Conservation (phyloP, 2,888 invertebrate species). For the Catonia carolina region DNA sequence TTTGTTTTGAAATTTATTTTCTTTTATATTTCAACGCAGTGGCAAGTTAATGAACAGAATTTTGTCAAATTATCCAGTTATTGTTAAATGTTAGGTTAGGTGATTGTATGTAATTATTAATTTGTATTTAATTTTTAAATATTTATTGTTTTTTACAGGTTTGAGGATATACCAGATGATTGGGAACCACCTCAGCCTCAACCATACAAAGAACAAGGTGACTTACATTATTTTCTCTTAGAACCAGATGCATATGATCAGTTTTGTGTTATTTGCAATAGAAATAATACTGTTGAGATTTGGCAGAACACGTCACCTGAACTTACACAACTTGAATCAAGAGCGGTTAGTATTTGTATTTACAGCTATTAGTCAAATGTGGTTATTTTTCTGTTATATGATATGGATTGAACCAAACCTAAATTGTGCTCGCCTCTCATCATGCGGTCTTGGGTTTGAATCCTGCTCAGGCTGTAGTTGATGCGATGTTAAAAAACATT, state of each 20-base stretch:
- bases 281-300: constrained; percentile 67
- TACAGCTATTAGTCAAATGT: too few species aligned
- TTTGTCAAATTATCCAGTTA: too few species aligned
- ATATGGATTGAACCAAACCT: too few species aligned
- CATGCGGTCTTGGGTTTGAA: too few species aligned
- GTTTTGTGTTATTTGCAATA: constrained; percentile 52
- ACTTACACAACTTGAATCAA: constrained; percentile 71
- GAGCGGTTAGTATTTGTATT: constrained; percentile 57
- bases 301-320: constrained; percentile 89
- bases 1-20: too few species aligned
- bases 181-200: constrained; percentile 89
- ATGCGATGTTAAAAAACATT: too few species aligned
- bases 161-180: constrained; percentile 80
- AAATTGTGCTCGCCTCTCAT: too few species aligned
- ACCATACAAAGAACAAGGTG: constrained; percentile 85
- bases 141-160: constrained; percentile 45
- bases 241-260: constrained; percentile 96
- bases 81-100: too few species aligned
- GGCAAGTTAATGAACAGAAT: too few species aligned
- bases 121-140: neutral
- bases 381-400: too few species aligned
- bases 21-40: too few species aligned
- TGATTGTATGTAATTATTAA: too few species aligned
- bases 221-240: constrained; percentile 85
- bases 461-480: neutral